Evolutionary conservation across 2,888 invertebrate species (phyloP), one percentile per base, ranked within the genome.

Genomic region (Eristalinus aeneus): DNA sequence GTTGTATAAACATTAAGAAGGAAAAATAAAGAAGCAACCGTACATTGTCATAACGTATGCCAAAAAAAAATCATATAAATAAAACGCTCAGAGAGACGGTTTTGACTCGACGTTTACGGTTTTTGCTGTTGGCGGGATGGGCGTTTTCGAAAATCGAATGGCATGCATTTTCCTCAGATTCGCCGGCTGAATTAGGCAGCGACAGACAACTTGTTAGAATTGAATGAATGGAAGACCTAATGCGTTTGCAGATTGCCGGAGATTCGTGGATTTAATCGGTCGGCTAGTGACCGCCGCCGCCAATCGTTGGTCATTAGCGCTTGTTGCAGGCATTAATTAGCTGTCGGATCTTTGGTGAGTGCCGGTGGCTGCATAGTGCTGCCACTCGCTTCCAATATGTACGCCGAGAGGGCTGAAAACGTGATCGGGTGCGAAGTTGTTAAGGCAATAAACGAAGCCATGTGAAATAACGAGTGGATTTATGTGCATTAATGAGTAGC

Each of bases 11-110:
- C 32, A 64, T 63, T 16, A 16, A 23, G n/a, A 60, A 64, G 8
- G 46, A 46, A 46, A 46, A 46, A 46, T 46, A 46, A 46, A 46
- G 56, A 64, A 63, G n/a, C 16, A 36, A 75, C 68, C 65, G 65
- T 63, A 54, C 56, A 74, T 77, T 86, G 81, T 82, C 73, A 78
- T 86, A 77, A 81, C 56, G 77, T 71, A 86, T n/a, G 77, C 74
- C 65, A 78, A 86, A 71, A 69, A 77, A 4, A 46, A 46, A n/a
- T 46, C 16, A 46, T 63, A 73, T 77, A 76, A 86, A 84, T 84
- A 76, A 79, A 46, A 84, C 79, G 64, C 61, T 69, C 53, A 71
- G 32, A 61, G 34, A 32, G 20, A n/a, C 46, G 36, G n/a, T 65
- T 54, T 58, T 60, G 61, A 77, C 61, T 68, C 68, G 58, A 71